A percentile compares a stretch with the other conserved stretches of the same genome.
phyloP scores from a whole-genome alignment of 37 sponge, comb jelly and placozoan species.

The Tethya wilhelma region DNA sequence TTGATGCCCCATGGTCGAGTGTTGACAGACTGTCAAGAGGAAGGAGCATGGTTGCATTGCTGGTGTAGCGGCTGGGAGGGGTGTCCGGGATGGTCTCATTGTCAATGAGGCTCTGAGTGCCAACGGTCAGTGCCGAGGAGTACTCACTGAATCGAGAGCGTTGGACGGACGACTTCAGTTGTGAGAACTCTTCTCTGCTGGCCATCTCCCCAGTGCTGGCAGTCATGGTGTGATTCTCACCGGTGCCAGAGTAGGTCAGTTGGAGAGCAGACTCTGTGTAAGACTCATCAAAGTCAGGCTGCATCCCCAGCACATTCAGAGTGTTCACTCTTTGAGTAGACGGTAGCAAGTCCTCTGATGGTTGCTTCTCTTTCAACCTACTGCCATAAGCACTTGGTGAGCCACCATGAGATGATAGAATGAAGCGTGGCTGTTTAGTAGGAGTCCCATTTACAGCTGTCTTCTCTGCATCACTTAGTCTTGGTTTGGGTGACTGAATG shows the following conservation, averaged over 20 bases:
- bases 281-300: constrained; percentile 52
- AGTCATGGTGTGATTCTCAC: neutral
- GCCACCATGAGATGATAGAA: neutral
- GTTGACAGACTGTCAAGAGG: constrained; percentile 11
- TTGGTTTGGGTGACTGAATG: too few relatives aligned
- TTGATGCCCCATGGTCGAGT: constrained; percentile 1
- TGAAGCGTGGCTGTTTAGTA: constrained; percentile 27
- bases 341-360: neutral
- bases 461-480: too few relatives aligned
- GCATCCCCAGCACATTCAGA: constrained; percentile 70
- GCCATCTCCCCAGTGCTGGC: neutral
- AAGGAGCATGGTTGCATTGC: constrained; percentile 5
- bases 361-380: too few relatives aligned
- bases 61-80: constrained; percentile 3
- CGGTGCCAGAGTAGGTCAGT: neutral
- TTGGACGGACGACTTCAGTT: too few relatives aligned
- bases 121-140: neutral
- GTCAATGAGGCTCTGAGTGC: constrained; percentile 60
- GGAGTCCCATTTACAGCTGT: too few relatives aligned
- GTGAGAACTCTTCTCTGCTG: neutral
- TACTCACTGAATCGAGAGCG: neutral
- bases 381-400: too few relatives aligned
- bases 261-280: neutral
- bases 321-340: neutral
- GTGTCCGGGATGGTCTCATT: constrained; percentile 51